Percentiles rank a stretch among this genome's conserved stretches.
Conservation (phyloP, 2,797 vertebrate genomes). For the Odontamblyopus rebecca region DNA sequence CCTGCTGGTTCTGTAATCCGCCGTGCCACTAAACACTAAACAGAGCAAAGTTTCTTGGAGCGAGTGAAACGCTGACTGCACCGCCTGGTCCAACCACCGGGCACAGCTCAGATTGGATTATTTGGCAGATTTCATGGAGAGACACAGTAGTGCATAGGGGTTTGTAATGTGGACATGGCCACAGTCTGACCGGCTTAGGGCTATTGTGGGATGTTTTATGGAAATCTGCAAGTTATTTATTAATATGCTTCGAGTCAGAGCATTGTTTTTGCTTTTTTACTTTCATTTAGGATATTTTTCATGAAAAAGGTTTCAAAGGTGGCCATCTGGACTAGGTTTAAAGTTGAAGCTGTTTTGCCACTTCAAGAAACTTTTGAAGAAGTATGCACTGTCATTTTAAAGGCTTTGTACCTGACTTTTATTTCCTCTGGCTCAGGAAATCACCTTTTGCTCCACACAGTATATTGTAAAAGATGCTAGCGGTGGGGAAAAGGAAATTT, state of each 20-base stretch:
- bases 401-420: too few species aligned
- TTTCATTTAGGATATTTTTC: neutral
- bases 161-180: constrained; percentile 32
- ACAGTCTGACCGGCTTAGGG: constrained; percentile 43
- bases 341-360: neutral
- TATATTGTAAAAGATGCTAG: too few species aligned
- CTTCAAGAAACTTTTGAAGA: too few species aligned
- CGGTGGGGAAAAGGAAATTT: too few species aligned
- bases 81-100: constrained; percentile 41
- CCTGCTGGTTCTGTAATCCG: constrained; percentile 60
- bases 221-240: neutral
- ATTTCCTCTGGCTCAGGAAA: too few species aligned
- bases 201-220: constrained; percentile 18
- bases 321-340: neutral
- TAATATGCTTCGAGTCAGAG: too few species aligned
- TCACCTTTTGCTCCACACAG: too few species aligned
- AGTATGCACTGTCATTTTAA: too few species aligned
- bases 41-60: constrained; percentile 51
- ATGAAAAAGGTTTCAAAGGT: neutral
- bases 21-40: constrained; percentile 54
- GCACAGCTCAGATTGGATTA: constrained; percentile 60
- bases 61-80: constrained; percentile 62
- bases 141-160: constrained; percentile 18
- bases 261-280: too few species aligned
- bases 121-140: constrained; percentile 55